These are phyloP conservation scores for Prionace glauca DNA, from an alignment of 2,797 vertebrate species.

Conservation along the genomic window DNA sequence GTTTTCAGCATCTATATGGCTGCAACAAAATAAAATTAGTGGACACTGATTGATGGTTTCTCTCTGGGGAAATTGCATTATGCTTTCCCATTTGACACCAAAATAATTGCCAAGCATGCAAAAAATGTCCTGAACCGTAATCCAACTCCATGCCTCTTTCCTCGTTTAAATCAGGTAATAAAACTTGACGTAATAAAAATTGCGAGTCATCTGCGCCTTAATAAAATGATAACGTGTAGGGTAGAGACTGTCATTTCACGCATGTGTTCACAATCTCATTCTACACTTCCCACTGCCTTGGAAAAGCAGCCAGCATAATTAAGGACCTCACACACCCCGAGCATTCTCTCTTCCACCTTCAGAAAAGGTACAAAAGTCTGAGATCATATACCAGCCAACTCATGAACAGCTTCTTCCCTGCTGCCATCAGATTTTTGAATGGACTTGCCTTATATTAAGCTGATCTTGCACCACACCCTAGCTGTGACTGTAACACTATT, in stretches of 20 bases:
- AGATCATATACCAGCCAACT: too few relatives aligned
- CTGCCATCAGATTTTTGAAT: too few relatives aligned
- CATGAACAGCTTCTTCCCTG: too few relatives aligned
- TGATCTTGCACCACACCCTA: too few relatives aligned
- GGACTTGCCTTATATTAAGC: too few relatives aligned
- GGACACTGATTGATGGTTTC: background rate
- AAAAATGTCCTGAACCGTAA: background rate
- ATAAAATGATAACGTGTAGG: background rate
- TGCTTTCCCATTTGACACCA: background rate
- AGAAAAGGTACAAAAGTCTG: too few relatives aligned
- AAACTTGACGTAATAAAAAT: background rate
- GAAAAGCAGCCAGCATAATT: too few relatives aligned
- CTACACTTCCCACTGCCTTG: background rate
- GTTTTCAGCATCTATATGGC: background rate
- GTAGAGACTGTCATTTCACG: background rate
- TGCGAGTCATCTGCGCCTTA: background rate
- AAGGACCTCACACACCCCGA: too few relatives aligned
- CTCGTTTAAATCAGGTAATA: background rate
- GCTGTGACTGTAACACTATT: too few relatives aligned
- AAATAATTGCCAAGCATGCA: background rate
- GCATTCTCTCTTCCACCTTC: too few relatives aligned
- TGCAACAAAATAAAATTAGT: background rate
- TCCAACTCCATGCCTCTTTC: background rate
- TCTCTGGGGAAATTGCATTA: background rate
- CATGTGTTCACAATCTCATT: background rate